Evolutionary conservation across 2,113 vertebrate genomes (phyloP).

Genomic region (Nothobranchius kuhntae): DNA sequence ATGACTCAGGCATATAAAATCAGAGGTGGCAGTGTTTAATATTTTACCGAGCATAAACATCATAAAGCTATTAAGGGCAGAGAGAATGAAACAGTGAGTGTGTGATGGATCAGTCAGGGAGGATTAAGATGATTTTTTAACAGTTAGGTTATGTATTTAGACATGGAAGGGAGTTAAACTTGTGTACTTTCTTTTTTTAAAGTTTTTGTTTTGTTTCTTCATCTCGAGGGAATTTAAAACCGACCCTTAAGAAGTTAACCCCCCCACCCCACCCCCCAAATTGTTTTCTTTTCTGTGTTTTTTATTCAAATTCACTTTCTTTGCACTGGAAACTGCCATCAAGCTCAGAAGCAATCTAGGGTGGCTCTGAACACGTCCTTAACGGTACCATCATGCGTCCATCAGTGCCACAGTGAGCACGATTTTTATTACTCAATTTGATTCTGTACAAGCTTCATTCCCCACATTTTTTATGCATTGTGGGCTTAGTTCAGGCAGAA

Average conservation of each 20-base stretch:
- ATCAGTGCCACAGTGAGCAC: conserved; percentile 51
- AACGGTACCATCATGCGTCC: conserved; percentile 63
- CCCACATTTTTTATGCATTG: conserved; percentile 65
- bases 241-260: not conserved
- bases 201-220: not conserved
- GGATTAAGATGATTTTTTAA: not conserved
- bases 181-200: not conserved
- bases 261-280: not conserved
- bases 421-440: conserved; percentile 70
- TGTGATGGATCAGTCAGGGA: not conserved
- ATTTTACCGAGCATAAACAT: conserved; percentile 35
- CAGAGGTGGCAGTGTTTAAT: not conserved
- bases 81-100: not conserved
- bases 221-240: not conserved
- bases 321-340: conserved; percentile 44
- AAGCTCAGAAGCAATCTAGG: conserved; percentile 52
- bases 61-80: conserved; percentile 15
- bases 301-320: conserved; percentile 38
- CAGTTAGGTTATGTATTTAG: not conserved
- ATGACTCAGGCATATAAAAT: conserved; percentile 12
- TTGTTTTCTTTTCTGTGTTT: conserved; percentile 20
- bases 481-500: conserved; percentile 61
- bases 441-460: conserved; percentile 66
- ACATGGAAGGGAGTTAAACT: not conserved
- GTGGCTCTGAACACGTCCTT: conserved; percentile 59